These are phyloP conservation scores for Heliconius himera DNA, from an alignment of 1,140 invertebrate species.

Conservation along the genomic window DNA sequence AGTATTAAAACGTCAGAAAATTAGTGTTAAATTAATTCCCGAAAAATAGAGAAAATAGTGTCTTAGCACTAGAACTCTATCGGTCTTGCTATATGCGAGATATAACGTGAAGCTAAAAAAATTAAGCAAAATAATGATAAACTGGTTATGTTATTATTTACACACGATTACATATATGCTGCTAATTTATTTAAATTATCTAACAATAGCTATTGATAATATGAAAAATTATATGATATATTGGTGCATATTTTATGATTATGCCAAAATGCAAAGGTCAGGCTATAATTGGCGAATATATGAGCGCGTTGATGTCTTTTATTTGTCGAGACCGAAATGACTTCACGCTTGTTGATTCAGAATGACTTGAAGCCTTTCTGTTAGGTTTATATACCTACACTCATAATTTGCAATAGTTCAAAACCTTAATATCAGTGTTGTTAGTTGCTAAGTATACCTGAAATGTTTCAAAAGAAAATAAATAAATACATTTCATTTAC, in stretches of 20 bases:
- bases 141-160: background rate
- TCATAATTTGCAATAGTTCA: background rate
- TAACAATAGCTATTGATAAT: background rate
- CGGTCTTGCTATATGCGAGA: too few relatives aligned
- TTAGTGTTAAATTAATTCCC: too few relatives aligned
- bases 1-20: too few relatives aligned
- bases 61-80: too few relatives aligned
- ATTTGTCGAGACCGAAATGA: conserved; percentile 5
- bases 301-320: conserved; percentile 14
- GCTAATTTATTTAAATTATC: background rate
- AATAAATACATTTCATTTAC: too few relatives aligned
- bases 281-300: background rate
- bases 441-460: background rate
- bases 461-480: too few relatives aligned
- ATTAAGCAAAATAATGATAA: background rate
- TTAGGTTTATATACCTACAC: background rate
- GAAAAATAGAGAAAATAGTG: too few relatives aligned
- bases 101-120: background rate
- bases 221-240: conserved; percentile 9
- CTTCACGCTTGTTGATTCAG: conserved; percentile 8
- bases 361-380: background rate
- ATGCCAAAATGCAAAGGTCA: conserved; percentile 9
- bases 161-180: background rate
- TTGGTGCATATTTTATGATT: conserved; percentile 11
- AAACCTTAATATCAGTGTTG: background rate